These are phyloP conservation scores for Sylvia atricapilla DNA, from an alignment of 2,113 vertebrate species.

Conservation along the genomic window DNA sequence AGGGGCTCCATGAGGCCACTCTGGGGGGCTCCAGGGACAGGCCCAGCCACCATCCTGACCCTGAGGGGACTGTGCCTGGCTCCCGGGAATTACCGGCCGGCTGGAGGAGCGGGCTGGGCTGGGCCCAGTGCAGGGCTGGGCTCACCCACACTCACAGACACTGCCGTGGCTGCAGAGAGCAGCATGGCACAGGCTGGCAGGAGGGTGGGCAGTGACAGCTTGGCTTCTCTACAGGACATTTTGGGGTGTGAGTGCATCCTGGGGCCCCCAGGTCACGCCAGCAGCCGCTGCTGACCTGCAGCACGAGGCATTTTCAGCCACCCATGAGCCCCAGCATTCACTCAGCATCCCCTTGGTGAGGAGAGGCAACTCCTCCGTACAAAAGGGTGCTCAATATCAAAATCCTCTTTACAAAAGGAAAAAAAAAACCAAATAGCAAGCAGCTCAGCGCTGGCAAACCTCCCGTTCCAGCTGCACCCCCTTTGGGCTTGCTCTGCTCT, in stretches of 20 bases:
- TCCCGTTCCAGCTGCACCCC: neutral
- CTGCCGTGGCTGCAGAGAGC: fast-evolving
- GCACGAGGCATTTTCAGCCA: neutral
- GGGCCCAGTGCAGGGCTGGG: neutral
- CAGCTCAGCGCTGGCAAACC: neutral
- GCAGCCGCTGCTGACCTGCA: neutral
- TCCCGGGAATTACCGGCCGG: fast-evolving
- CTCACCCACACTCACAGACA: fast-evolving
- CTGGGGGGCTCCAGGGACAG: neutral
- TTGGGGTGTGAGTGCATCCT: fast-evolving
- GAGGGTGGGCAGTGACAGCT: neutral
- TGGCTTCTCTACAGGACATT: neutral
- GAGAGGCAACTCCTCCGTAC: neutral
- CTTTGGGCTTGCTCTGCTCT: neutral
- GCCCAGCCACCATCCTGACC: neutral
- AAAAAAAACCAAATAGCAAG: neutral
- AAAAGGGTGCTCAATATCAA: conserved; percentile 48
- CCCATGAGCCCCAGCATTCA: fast-evolving
- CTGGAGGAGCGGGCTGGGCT: neutral
- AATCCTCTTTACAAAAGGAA: conserved; percentile 40
- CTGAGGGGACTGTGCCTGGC: neutral
- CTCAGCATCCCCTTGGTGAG: fast-evolving
- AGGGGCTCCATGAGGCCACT: fast-evolving
- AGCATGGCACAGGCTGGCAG: neutral
- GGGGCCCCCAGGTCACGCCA: fast-evolving